Conservation (phyloP, 1,140 invertebrate species). For the Luehdorfia chinensis region DNA sequence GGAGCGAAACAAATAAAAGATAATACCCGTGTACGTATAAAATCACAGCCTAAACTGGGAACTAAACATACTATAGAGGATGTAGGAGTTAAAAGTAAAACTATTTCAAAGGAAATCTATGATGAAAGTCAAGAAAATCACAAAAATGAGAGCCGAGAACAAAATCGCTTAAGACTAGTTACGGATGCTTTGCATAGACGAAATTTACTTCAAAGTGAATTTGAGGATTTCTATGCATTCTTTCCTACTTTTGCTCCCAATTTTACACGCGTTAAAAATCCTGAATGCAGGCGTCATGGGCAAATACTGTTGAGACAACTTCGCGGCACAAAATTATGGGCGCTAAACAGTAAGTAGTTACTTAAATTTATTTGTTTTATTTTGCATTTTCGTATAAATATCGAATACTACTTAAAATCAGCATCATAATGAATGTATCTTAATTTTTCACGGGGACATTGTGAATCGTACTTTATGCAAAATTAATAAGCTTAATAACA, state of each 20-base stretch:
- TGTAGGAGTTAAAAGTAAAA: no score
- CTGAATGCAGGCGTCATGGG: slow-evolving; percentile 81
- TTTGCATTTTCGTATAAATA: no score
- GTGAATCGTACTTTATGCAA: no score
- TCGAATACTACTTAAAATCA: no score
- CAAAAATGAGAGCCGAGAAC: slow-evolving; percentile 26
- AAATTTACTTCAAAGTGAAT: slow-evolving; percentile 69
- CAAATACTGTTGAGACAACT: slow-evolving; percentile 82
- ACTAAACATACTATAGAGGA: no score
- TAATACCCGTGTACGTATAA: not conserved
- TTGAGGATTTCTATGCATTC: slow-evolving; percentile 77
- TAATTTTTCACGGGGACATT: no score
- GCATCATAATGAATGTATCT: no score
- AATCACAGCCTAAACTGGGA: not conserved
- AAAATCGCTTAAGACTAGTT: slow-evolving; percentile 44
- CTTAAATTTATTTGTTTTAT: not conserved
- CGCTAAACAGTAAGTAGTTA: slow-evolving; percentile 80
- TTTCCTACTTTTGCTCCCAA: slow-evolving; percentile 82
- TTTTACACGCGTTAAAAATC: slow-evolving; percentile 79
- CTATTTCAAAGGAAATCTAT: not conserved
- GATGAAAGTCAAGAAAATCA: slow-evolving; percentile 7
- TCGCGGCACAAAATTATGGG: slow-evolving; percentile 82
- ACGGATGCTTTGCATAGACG: slow-evolving; percentile 52
- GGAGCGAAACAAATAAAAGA: not conserved
- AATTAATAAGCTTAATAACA: no score